phyloP scores from a whole-genome alignment of 2,797 vertebrate species.

The Melopsittacus undulatus region DNA sequence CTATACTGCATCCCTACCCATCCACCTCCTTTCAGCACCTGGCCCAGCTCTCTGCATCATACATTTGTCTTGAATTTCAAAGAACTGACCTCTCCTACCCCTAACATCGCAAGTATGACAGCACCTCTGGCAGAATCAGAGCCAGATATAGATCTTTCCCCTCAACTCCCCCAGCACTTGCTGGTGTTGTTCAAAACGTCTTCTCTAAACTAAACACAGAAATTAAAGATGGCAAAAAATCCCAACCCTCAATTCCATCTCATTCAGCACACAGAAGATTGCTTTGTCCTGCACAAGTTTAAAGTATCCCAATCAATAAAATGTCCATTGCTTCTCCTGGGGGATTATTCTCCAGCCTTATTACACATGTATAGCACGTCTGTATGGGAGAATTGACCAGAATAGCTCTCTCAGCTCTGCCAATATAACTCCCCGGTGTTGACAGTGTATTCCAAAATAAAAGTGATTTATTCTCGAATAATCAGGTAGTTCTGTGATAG shows the following conservation, averaged over 20 bases:
- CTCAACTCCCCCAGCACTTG: neutral
- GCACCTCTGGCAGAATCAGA: neutral
- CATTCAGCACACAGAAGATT: neutral
- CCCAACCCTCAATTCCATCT: neutral
- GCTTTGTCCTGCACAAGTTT: slow-evolving; percentile 10
- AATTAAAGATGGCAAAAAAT: neutral
- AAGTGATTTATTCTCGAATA: slow-evolving; percentile 36
- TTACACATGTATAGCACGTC: slow-evolving; percentile 1
- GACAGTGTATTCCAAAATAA: slow-evolving; percentile 38
- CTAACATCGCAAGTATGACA: neutral
- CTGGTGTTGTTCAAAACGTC: neutral
- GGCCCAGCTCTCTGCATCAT: neutral
- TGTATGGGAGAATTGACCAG: slow-evolving; percentile 8
- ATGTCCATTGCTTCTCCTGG: neutral
- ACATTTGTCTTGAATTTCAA: neutral
- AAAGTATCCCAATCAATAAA: slow-evolving; percentile 41
- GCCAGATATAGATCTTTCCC: neutral
- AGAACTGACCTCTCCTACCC: neutral
- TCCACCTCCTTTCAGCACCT: neutral
- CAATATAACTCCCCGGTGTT: neutral
- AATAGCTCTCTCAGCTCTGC: neutral
- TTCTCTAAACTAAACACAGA: neutral
- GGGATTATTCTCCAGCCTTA: slow-evolving; percentile 19
- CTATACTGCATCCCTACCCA: neutral
- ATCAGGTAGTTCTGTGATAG: neutral